phyloP scores from a whole-genome alignment of 2,888 invertebrate genomes.

The Rhaphigaster nebulosa region DNA sequence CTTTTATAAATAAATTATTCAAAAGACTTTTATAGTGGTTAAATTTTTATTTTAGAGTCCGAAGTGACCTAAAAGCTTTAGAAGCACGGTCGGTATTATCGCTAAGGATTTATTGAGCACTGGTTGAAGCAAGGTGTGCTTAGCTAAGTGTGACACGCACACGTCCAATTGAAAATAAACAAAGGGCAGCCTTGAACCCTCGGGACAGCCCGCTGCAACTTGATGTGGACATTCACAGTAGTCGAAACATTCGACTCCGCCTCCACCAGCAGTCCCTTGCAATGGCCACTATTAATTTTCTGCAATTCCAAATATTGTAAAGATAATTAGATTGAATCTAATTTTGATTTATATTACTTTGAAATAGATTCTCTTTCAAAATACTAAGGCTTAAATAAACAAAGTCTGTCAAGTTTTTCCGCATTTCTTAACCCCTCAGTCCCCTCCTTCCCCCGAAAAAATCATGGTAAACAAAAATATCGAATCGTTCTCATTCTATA shows the following conservation, averaged over 20 bases:
- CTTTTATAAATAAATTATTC: no score
- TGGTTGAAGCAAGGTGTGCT: background rate
- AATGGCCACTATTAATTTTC: background rate
- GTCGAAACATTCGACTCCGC: background rate
- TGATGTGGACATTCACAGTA: background rate
- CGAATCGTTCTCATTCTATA: no score
- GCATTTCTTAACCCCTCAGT: no score
- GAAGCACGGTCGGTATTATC: background rate
- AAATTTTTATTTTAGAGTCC: background rate
- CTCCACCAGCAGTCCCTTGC: background rate
- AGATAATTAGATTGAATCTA: no score
- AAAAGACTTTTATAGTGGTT: no score
- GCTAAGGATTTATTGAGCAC: background rate
- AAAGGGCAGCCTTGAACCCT: conserved; percentile 13
- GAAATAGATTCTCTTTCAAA: no score
- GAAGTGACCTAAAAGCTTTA: background rate
- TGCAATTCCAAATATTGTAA: background rate
- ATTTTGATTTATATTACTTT: no score
- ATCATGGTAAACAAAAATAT: no score
- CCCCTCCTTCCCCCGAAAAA: no score
- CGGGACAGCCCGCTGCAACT: background rate
- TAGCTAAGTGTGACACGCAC: conserved; percentile 26
- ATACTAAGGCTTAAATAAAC: no score
- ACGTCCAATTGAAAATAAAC: conserved; percentile 36
- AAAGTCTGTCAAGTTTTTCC: no score